These are phyloP conservation scores for Aphaenogaster rudis DNA, from an alignment of 1,140 invertebrate genomes.

Conservation along the genomic window DNA sequence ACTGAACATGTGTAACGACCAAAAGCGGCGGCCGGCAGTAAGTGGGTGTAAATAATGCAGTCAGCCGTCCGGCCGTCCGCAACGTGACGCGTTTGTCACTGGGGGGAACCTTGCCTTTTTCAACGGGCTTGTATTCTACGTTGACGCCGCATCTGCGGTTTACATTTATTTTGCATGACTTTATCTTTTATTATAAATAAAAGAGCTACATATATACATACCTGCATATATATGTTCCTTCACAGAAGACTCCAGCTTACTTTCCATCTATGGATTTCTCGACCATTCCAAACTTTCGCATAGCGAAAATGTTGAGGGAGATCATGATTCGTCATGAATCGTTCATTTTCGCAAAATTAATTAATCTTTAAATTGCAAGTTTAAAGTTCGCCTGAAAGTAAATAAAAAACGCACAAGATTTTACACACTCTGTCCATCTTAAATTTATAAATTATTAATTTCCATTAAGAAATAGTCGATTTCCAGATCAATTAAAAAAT, in stretches of 20 bases:
- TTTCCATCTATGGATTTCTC: slow-evolving; percentile 6
- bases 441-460: slow-evolving; percentile 9
- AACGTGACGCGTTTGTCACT: slow-evolving; percentile 55
- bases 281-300: background rate
- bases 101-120: slow-evolving; percentile 22
- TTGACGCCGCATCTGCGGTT: slow-evolving; percentile 42
- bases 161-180: slow-evolving; percentile 49
- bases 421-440: background rate
- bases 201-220: background rate
- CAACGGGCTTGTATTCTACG: slow-evolving; percentile 9
- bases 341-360: background rate
- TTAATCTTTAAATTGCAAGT: background rate
- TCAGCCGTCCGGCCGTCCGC: slow-evolving; percentile 44
- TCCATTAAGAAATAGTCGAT: background rate
- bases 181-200: slow-evolving; percentile 50
- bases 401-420: background rate
- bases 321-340: background rate
- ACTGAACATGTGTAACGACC: slow-evolving; percentile 48
- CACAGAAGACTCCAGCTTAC: background rate
- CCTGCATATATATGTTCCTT: no score
- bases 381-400: background rate
- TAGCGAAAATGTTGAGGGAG: slow-evolving; percentile 3
- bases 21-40: slow-evolving; percentile 43
- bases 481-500: background rate
- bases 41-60: slow-evolving; percentile 63